Evolutionary conservation across 2,797 vertebrate species (phyloP).

Genomic region (Merluccius polli): DNA sequence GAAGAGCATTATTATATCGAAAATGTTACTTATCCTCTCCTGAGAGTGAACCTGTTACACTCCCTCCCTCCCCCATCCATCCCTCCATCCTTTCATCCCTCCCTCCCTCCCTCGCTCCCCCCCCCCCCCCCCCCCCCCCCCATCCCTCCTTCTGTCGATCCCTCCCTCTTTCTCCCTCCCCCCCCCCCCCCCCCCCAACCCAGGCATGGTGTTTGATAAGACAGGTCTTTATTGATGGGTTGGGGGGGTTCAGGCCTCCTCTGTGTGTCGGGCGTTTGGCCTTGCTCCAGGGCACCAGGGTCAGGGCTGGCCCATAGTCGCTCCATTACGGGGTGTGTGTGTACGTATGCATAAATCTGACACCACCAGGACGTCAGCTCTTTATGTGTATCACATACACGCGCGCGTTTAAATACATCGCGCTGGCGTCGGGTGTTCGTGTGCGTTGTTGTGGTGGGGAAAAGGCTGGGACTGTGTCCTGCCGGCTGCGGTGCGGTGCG

Average conservation of each 20-base stretch:
- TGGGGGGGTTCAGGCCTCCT: slow-evolving; percentile 49
- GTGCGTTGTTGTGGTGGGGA: too few species aligned
- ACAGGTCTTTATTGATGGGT: slow-evolving; percentile 57
- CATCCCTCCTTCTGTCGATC: slow-evolving; percentile 19
- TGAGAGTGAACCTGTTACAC: too few species aligned
- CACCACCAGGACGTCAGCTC: slow-evolving; percentile 10
- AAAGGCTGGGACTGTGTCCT: too few species aligned
- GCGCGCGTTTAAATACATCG: background rate
- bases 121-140: slow-evolving; percentile 8
- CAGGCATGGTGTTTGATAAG: slow-evolving; percentile 27
- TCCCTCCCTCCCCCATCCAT: background rate
- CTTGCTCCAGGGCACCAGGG: slow-evolving; percentile 57
- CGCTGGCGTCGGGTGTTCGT: background rate
- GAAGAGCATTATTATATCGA: too few species aligned
- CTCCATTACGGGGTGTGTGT: slow-evolving; percentile 35
- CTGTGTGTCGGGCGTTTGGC: slow-evolving; percentile 46
- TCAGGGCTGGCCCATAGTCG: slow-evolving; percentile 63
- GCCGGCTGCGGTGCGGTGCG: too few species aligned
- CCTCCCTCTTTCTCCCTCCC: too few species aligned
- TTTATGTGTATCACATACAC: slow-evolving; percentile 3
- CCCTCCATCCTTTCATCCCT: background rate
- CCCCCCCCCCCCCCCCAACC: too few species aligned
- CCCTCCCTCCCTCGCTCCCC: background rate
- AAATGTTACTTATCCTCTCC: too few species aligned
- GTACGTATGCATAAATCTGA: slow-evolving; percentile 68